Evolutionary conservation across 2,113 vertebrate species (phyloP).

Genomic region (Protobothrops flavoviridis): DNA sequence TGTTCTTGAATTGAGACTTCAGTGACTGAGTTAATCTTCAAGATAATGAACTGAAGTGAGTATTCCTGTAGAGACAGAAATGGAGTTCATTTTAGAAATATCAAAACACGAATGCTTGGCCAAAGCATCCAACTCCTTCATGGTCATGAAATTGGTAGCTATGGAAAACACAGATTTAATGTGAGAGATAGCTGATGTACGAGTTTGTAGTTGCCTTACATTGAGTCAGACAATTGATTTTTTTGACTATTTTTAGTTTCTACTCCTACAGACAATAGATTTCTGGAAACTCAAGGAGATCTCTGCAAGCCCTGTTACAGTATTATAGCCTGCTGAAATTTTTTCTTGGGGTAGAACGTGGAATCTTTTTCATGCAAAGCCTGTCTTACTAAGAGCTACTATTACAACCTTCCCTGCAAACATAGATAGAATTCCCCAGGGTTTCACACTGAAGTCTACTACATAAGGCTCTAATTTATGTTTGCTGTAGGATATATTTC

Average conservation of each 20-base stretch:
- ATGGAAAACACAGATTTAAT: constrained; percentile 15
- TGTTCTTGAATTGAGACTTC: constrained; percentile 22
- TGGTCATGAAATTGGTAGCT: neutral
- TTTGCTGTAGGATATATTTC: neutral
- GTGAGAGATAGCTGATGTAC: neutral
- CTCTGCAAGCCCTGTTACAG: neutral
- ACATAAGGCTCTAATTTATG: neutral
- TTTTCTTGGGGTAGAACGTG: neutral
- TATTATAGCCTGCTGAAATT: neutral
- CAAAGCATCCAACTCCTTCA: neutral
- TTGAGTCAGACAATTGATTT: neutral
- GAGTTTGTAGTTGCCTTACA: neutral
- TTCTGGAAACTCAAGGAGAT: neutral
- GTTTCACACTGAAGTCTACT: neutral
- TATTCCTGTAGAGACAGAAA: constrained; percentile 39
- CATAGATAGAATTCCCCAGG: neutral
- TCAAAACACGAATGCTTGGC: neutral
- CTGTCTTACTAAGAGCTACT: neutral
- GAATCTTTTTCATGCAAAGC: neutral
- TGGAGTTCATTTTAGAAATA: constrained; percentile 19
- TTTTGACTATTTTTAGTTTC: neutral
- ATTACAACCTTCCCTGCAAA: neutral
- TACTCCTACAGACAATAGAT: neutral
- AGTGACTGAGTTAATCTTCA: constrained; percentile 46
- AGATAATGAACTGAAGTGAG: constrained; percentile 21